Base-by-base conservation (phyloP, 2,888 invertebrate genomes). In the Polymixis flavicincta region DNA sequence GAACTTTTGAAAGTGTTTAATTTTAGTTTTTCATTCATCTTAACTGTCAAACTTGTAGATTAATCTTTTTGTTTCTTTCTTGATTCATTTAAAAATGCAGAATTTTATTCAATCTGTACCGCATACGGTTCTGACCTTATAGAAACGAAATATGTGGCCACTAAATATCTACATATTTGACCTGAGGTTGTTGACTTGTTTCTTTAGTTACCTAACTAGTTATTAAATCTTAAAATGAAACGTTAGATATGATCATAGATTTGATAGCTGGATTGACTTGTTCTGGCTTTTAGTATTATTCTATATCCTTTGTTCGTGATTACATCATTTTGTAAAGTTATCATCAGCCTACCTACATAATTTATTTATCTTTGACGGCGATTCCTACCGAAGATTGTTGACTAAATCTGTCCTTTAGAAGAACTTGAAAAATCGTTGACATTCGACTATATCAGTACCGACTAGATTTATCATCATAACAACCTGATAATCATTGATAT, bases 171-270 rank as follows among this genome's bases (percentile, higher is more conserved):
- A 42, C 28, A 37, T 8, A 48, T 66, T 52, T 17, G 25, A 7
- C 22, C 13, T 13, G 14, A 60, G 52, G 17, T 45, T 52, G 22
- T 54, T 75, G 59, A 59, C 52, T n/a, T 28, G 2, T 28, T 50
- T 3, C 6, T 45, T 28, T 74, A 52, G 42, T 42, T 13, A n/a
- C n/a, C n/a, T n/a, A n/a, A n/a, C n/a, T n/a, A 60, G 28, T 13
- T 22, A 68, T 37, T 8, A 8, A 68, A 78, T 69, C 22, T 19
- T 14, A 78, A 19, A n/a, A 65, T 17, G 2, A 59, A 22, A 17
- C 45, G 11, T 6, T 19, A 68, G 7, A 60, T 78, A n/a, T 32
- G 9, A 60, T 68, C 32, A 78, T 7, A 13, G 32, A 45, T 50
- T 50, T 28, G 3, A 37, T 42, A 42, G n/a, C 19, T 42, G 6